These are phyloP conservation scores for Apeira syringaria DNA, from an alignment of 2,888 invertebrate species.

Conservation along the genomic window DNA sequence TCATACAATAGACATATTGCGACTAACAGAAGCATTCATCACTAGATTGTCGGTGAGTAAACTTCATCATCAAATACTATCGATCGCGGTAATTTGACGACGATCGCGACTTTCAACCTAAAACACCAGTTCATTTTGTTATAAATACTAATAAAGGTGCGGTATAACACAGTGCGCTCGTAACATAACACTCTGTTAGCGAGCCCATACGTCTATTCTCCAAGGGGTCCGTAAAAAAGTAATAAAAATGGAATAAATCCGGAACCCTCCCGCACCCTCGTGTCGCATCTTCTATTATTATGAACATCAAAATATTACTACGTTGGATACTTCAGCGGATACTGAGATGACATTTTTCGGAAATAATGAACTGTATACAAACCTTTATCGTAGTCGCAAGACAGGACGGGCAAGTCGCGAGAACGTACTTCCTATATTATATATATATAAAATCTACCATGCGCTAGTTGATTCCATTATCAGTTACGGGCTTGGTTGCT, in stretches of 20 bases:
- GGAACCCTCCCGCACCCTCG: slow-evolving; percentile 54
- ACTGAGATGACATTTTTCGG: slow-evolving; percentile 39
- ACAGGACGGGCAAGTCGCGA: too few relatives aligned
- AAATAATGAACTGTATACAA: slow-evolving; percentile 40
- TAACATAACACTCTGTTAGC: slow-evolving; percentile 56
- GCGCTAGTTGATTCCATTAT: too few relatives aligned
- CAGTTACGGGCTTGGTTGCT: too few relatives aligned
- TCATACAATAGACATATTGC: too few relatives aligned
- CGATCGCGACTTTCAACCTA: slow-evolving; percentile 16
- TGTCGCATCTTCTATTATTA: slow-evolving; percentile 70
- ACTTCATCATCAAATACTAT: not conserved
- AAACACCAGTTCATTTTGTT: slow-evolving; percentile 30
- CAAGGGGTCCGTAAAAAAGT: slow-evolving; percentile 74
- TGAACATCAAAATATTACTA: slow-evolving; percentile 74
- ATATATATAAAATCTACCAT: too few relatives aligned
- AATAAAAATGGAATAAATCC: slow-evolving; percentile 81
- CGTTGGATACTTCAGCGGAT: slow-evolving; percentile 37
- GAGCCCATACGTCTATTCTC: slow-evolving; percentile 48
- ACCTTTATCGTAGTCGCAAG: too few relatives aligned
- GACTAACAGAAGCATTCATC: too few relatives aligned
- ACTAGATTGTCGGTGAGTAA: not conserved
- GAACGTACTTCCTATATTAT: too few relatives aligned
- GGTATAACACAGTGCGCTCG: slow-evolving; percentile 49
- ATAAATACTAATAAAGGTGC: slow-evolving; percentile 47
- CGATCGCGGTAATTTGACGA: slow-evolving; percentile 17